These are phyloP conservation scores for Rotaria socialis DNA, from an alignment of 2,888 invertebrate genomes.

Conservation along the genomic window DNA sequence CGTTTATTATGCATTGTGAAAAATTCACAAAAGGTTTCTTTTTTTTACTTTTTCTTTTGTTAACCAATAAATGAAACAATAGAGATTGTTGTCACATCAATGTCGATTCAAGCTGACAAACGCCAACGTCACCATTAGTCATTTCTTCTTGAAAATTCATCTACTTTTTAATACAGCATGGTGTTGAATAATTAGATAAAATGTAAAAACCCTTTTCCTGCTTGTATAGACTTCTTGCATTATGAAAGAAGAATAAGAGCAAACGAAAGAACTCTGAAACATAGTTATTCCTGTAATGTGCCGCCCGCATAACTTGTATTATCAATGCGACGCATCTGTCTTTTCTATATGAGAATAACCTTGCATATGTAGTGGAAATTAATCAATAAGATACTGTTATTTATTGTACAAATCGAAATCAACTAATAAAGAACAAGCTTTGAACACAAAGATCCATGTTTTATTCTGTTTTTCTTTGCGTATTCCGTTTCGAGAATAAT, in stretches of 20 bases:
- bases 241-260: not conserved
- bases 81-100: not conserved
- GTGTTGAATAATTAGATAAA: not conserved
- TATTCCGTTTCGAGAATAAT: not conserved
- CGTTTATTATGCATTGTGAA: not conserved
- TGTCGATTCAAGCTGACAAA: not conserved
- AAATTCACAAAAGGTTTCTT: not conserved
- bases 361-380: not conserved
- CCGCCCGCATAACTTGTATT: not conserved
- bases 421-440: not conserved
- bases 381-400: not conserved
- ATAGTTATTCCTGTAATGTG: not conserved
- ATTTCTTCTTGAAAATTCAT: not conserved
- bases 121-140: not conserved
- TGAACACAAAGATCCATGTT: not conserved
- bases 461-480: not conserved
- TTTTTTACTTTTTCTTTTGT: slow-evolving; percentile 3
- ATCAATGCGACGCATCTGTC: not conserved
- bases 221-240: not conserved
- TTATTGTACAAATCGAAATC: not conserved
- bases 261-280: not conserved
- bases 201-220: not conserved
- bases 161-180: not conserved
- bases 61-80: not conserved
- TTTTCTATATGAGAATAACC: not conserved